phyloP scores from a whole-genome alignment of 1,140 invertebrate genomes.

The Ips typographus region DNA sequence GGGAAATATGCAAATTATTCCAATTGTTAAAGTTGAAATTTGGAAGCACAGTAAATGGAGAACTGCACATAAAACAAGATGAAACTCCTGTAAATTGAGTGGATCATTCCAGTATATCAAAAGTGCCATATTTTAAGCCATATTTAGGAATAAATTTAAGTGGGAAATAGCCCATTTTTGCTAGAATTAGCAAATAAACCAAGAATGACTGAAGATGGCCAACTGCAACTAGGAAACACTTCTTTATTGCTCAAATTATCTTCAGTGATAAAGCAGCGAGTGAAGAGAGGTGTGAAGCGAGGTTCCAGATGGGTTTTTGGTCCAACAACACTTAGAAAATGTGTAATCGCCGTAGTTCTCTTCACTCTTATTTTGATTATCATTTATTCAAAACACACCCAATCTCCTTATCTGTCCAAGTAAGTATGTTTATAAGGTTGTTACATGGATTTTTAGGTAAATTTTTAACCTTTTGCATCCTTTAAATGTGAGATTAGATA shows the following conservation, averaged over 20 bases:
- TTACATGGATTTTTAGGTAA: no score
- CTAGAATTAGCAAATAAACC: no score
- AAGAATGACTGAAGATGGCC: conserved; percentile 40
- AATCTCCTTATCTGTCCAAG: conserved; percentile 44
- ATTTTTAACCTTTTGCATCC: no score
- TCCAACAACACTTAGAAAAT: conserved; percentile 44
- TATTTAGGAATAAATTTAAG: no score
- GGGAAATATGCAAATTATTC: conserved; percentile 37
- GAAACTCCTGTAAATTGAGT: conserved; percentile 29
- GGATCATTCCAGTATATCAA: not conserved
- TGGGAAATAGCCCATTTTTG: no score
- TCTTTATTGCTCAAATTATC: no score
- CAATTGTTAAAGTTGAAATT: conserved; percentile 43
- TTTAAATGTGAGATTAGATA: no score
- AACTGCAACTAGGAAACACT: no score
- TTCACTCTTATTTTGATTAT: conserved; percentile 45
- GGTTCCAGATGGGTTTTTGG: conserved; percentile 39
- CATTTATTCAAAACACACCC: conserved; percentile 43
- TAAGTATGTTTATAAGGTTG: conserved; percentile 34
- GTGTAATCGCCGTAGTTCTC: conserved; percentile 43
- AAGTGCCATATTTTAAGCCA: conserved; percentile 1
- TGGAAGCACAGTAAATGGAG: conserved; percentile 52
- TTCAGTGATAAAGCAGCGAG: conserved; percentile 11
- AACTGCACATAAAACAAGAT: conserved; percentile 46
- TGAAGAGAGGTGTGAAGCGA: conserved; percentile 33